Evolutionary conservation across 2,797 vertebrate species (phyloP), one percentile per base, ranked within the genome.

Genomic region (Tolypeutes matacus): DNA sequence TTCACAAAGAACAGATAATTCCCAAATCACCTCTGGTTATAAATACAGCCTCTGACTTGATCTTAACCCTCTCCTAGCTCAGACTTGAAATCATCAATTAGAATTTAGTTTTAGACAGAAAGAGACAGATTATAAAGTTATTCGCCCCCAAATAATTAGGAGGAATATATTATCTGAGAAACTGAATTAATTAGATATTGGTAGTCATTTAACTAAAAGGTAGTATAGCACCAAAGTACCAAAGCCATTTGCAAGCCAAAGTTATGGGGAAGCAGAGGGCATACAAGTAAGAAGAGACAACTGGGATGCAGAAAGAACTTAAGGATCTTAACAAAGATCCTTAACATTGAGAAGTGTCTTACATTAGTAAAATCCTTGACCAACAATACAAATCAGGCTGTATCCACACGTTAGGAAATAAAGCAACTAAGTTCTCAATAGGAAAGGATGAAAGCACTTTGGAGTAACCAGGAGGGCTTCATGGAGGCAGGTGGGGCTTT

Each of bases 1-100:
- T 92, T 91, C 85, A 53, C 62, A 53, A 85, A 86, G 94, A 82
- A 91, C 90, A 93, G 87, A 64, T 77, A 75, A 93, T 94, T 91
- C 78, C 36, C 75, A 21, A 13, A 75, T 93, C 94, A 94, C 88
- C 88, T 91, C 36, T 62, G 67, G 70, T 91, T 96, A 94, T 56
- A 67, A 96, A 96, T 86, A 60, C n/a, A 82, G 76, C 36, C 36
- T 75, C 78, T 92, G 70, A 91, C 82, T 89, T 75, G 31, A 73
- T 89, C 46, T 91, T 92, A 86, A 95, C 86, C 67, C 42, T 92
- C 69, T 91, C 82, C 85, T 81, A 51, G 31, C 58, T 94, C 89
- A 80, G 49, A 62, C 58, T 31, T 36, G 60, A 82, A 89, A 69
- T 56, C 65, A 70, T 73, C 10, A 11, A 42, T 18, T 69, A 18